Evolutionary conservation across 2,797 vertebrate genomes (phyloP).

Genomic region (Petrocephalus schoutedeni): DNA sequence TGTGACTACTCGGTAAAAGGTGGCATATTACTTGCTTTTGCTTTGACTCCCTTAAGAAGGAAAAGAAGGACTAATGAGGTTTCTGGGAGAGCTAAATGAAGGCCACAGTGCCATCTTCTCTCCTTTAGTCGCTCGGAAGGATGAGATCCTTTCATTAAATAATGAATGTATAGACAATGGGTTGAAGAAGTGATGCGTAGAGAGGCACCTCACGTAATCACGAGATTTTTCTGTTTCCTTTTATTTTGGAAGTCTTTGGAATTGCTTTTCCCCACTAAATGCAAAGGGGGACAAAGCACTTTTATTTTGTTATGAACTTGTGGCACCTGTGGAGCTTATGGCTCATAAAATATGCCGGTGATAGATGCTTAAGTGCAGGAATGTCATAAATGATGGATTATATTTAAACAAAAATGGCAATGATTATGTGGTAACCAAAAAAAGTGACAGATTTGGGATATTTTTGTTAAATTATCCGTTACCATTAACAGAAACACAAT

Average conservation of each 20-base stretch:
- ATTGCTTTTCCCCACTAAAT: conserved; percentile 9
- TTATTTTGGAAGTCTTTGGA: not conserved
- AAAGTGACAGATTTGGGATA: not conserved
- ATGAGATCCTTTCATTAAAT: not conserved
- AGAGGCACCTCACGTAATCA: not conserved
- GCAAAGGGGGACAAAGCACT: not conserved
- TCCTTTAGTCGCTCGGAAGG: not conserved
- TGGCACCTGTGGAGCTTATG: not conserved
- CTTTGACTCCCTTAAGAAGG: conserved; percentile 3
- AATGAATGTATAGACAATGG: not conserved
- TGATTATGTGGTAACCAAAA: not conserved
- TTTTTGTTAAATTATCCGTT: not conserved
- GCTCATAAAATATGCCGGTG: not conserved
- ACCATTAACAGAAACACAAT: not conserved
- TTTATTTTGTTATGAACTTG: not conserved
- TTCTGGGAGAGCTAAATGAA: not conserved
- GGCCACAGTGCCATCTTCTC: not conserved
- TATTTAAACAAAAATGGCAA: not conserved
- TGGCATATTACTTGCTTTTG: conserved; percentile 3
- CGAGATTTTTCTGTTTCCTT: conserved; percentile 1
- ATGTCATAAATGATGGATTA: not conserved
- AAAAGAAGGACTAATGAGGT: conserved; percentile 21
- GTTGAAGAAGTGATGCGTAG: not conserved
- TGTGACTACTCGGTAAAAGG: not conserved
- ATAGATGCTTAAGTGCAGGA: not conserved